Base-by-base conservation (phyloP, 2,888 invertebrate species). In the Meiosimyza platycephala region DNA sequence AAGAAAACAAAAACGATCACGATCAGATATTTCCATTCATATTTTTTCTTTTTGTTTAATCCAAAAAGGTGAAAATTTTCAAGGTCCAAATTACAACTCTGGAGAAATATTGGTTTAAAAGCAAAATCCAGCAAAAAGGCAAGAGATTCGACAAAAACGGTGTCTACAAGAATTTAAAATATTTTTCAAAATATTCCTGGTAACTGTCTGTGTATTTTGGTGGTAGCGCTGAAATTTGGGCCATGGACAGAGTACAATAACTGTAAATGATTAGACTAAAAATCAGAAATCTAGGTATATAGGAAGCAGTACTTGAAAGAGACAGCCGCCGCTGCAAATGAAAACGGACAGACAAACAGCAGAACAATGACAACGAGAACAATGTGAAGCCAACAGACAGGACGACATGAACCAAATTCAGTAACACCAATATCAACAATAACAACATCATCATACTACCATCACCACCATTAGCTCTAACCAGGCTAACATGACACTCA, bases 241-340 rank as follows among this genome's bases (percentile, higher is more conserved):
- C 76, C 78, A 78, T 78, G 75, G 76, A 73, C 76, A 78, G 18
- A 74, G 54, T 48, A 63, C n/a, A 63, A 22, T 55, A 54, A 22
- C 22, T 22, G 2, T 22, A 22, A 22, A 22, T 2, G 54, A n/a
- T 52, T 33, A 18, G 16, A 69, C 55, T 48, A 28, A 64, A 16
- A 64, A 47, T 28, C 51, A 15, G 13, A 51, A 22, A 59, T 18
- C 22, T 28, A 12, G 15, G 15, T 57, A 16, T 57, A 59, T 59
- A 22, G 11, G 59, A 22, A 13, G 28, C 13, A 22, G 22, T 11
- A 60, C 16, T 16, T 16, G 16, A 54, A 16, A 7, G 15, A 51
- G 13, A n/a, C 51, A 60, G n/a, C 52, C 51, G 7, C 52, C 40
- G 9, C 48, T 16, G 16, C 63, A 63, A 63, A 18, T 22, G 18